Evolutionary conservation across 2,888 invertebrate species (phyloP), one percentile per base, ranked within the genome.

Genomic region (Deilephila elpenor): DNA sequence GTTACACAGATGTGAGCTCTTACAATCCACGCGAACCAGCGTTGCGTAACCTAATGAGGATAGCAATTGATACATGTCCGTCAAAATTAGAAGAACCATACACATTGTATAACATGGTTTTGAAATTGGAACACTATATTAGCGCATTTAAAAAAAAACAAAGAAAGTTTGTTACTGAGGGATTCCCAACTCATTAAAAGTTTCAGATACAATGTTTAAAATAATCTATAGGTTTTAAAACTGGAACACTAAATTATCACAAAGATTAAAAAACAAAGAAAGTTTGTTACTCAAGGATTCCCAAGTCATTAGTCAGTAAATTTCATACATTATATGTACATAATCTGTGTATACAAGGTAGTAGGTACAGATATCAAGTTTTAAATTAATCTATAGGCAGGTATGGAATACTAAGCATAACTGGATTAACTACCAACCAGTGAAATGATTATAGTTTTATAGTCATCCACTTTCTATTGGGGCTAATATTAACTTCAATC

Each of bases 11-110:
- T 67, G 67, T 51, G 51, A 67, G 44, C 44, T 67, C 67, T 67
- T 67, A 67, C 67, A 51, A 60, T 67, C 44, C 44, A 67, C 44
- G 51, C 20, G 67, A 67, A 51, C 67, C 25, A 56, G 56, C 56
- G 14, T 67, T 67, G 17, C 44, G 5, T 62, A n/a, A 61, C 61
- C 3, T 64, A 44, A 67, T 25, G 51, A 67, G 51, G 14, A 51
- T 17, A 67, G 67, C 67, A 67, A 67, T 67, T 67, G 67, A 67
- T 67, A 67, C 67, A 67, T 44, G 67, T 67, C 75, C 74, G 78
- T 78, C 73, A 73, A 75, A 79, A 80, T 79, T 80, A 78, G 80
- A 75, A 71, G 8, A 78, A 73, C 75, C 74, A 72, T 62, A 75
- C 76, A 73, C 76, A 76, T 32, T 34, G 53, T 59, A 64, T 5